A percentile compares a stretch with the other conserved stretches of the same genome.
Evolutionary conservation across 2,888 invertebrate genomes (phyloP).

Genomic region (Drosophila melanosoma): DNA sequence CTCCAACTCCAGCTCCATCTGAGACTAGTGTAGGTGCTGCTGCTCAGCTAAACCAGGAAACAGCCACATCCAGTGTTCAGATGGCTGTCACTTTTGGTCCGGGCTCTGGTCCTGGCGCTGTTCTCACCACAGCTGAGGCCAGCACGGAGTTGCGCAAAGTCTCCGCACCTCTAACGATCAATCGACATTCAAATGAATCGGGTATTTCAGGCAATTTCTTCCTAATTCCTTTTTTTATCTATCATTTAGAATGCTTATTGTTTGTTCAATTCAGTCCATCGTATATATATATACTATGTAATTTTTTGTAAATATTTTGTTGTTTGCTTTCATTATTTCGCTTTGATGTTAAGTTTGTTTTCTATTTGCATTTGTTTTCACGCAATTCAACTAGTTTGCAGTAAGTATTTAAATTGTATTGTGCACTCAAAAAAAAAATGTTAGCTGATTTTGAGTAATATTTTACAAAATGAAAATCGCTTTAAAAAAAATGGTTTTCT

Average conservation of each 20-base stretch:
- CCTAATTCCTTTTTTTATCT: slow-evolving; percentile 5
- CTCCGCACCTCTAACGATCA: slow-evolving; percentile 70
- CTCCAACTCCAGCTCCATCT: slow-evolving; percentile 14
- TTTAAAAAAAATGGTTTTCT: background rate
- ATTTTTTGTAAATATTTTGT: background rate
- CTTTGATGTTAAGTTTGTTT: slow-evolving; percentile 7
- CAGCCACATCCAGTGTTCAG: slow-evolving; percentile 28
- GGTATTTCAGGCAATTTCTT: slow-evolving; percentile 72
- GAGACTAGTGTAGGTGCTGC: slow-evolving; percentile 20
- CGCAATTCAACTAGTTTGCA: background rate
- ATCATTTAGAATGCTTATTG: slow-evolving; percentile 8
- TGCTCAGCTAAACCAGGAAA: slow-evolving; percentile 26
- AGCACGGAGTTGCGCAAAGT: slow-evolving; percentile 83
- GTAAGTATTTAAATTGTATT: background rate
- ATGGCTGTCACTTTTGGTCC: slow-evolving; percentile 5
- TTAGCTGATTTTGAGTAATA: background rate
- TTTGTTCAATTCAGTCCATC: background rate
- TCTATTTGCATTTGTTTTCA: slow-evolving; percentile 3
- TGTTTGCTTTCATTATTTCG: background rate
- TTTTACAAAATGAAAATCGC: background rate
- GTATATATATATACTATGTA: background rate
- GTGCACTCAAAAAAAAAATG: background rate
- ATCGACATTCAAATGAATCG: slow-evolving; percentile 85
- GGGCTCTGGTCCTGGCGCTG: slow-evolving; percentile 8
- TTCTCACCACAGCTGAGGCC: slow-evolving; percentile 34